Conservation (phyloP, 2,797 vertebrate genomes). For the Octomys mimax region DNA sequence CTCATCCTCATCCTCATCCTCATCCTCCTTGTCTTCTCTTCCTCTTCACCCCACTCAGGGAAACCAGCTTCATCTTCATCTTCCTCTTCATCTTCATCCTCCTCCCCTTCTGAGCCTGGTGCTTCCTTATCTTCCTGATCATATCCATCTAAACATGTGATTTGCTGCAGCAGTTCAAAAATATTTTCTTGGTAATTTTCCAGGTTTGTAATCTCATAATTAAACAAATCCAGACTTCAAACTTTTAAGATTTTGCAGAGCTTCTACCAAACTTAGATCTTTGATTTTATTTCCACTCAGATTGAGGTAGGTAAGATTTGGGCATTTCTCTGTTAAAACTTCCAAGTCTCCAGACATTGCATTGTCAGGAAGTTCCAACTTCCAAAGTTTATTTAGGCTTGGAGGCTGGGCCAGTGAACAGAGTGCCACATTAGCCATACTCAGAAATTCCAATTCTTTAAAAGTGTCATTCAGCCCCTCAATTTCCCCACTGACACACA, state of each 20-base stretch:
- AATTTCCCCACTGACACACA: slow-evolving; percentile 93
- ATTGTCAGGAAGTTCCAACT: too few relatives aligned
- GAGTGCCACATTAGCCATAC: too few relatives aligned
- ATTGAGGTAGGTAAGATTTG: too few relatives aligned
- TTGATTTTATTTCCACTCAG: too few relatives aligned
- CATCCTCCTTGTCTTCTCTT: slow-evolving; percentile 92
- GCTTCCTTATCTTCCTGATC: slow-evolving; percentile 93
- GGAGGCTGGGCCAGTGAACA: too few relatives aligned
- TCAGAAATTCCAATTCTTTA: slow-evolving; percentile 94
- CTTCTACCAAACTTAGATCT: too few relatives aligned
- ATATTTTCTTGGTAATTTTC: not conserved
- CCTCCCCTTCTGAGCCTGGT: slow-evolving; percentile 92
- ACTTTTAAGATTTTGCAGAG: too few relatives aligned
- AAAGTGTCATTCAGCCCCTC: slow-evolving; percentile 95
- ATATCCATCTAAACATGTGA: slow-evolving; percentile 91
- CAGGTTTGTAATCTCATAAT: not conserved
- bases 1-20: slow-evolving; percentile 92
- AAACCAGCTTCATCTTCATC: slow-evolving; percentile 89
- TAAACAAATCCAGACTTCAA: not conserved
- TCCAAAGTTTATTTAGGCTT: too few relatives aligned
- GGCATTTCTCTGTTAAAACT: too few relatives aligned
- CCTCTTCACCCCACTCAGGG: slow-evolving; percentile 87
- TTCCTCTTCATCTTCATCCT: slow-evolving; percentile 89
- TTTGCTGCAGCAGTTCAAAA: slow-evolving; percentile 93
- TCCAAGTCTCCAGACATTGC: too few relatives aligned